Evolutionary conservation across 2,113 vertebrate species (phyloP), one percentile per base, ranked within the genome.

Genomic region (Chelonoidis abingdonii): DNA sequence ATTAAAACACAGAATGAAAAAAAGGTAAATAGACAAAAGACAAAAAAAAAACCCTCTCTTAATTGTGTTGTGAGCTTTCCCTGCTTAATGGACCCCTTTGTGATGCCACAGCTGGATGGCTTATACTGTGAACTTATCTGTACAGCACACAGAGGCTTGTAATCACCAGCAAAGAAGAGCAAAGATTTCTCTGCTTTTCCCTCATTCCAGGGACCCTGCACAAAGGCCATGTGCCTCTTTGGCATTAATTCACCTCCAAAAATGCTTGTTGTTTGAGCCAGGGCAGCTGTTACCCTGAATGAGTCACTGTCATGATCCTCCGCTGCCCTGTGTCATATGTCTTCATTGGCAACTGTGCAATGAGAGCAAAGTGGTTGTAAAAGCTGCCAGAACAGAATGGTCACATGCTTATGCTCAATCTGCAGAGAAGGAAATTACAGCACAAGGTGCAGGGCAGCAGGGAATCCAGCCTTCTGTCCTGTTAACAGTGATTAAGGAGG

Each of bases 271-370:
- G 0, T 38, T 14, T 13, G 72, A 83, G 29, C 49, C 17, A 57
- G 24, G 49, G 12, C 29, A 29, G 8, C 29, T 54, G 44, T 25
- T 22, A 11, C 69, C 69, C 69, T 22, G 17, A 38, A 38, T 16
- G 69, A 72, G n/a, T 41, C 69, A 72, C 8, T 38, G n/a, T 22
- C 22, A 19, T 22, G 21, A 72, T 38, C n/a, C 41, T 2, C 1
- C 2, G n/a, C 29, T 24, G 24, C 11, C 21, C 47, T 31, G 29
- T 22, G 0, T 0, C 53, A 5, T 6, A n/a, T 10, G 29, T 3
- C n/a, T 38, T 65, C 14, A 19, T n/a, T n/a, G 31, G 62, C 62
- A n/a, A 16, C n/a, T 75, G 69, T 41, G n/a, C 21, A 75, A 75
- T 24, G 69, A 24, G 69, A 38, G 35, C n/a, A n/a, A 75, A 35